Evolutionary conservation across 2,113 vertebrate genomes (phyloP), one percentile per base, ranked within the genome.

Genomic region (Patagioenas fasciata): DNA sequence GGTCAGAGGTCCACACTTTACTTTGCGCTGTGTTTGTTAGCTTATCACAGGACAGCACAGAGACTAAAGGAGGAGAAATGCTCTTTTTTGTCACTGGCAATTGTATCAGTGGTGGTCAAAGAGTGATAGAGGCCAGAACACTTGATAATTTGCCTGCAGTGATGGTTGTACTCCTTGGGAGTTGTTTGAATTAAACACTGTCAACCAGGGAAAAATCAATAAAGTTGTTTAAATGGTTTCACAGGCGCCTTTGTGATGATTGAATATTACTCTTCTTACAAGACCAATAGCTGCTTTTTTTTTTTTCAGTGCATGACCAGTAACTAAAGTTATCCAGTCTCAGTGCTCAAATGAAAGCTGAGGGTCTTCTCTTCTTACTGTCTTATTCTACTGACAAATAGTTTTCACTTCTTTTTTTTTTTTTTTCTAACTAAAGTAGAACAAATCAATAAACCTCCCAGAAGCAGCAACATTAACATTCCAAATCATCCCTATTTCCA

Each of bases 201-300:
- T 93, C 98, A 97, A 98, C 96, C 88, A 97, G 97, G 95, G 97
- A 95, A 96, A 98, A 98, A 98, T 98, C 98, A 98, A 99, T 98
- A 98, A 96, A 97, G 90, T 96, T 97, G 95, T 98, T 98, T 98
- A 98, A 98, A 98, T 95, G 94, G 97, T 97, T 98, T 97, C 97
- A 95, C 47, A 90, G 96, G 97, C 97, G 97, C 95, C 80, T 97
- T 96, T 97, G 95, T 95, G 85, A 97, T 96, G 96, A 98, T 96
- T 97, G 97, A 97, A 97, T 98, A 97, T 96, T 96, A 96, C 82
- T 97, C 65, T 96, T 95, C 79, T 93, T 96, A 95, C 89, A 97
- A 97, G 94, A 96, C 83, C 85, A 94, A 91, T 65, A 91, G 56
- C 47, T 88, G 62, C 19, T 66, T 93, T 70, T 58, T 75, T 91